Evolutionary conservation across 2,888 invertebrate genomes (phyloP), one percentile per base, ranked within the genome.

Genomic region (Chironomus riparius): DNA sequence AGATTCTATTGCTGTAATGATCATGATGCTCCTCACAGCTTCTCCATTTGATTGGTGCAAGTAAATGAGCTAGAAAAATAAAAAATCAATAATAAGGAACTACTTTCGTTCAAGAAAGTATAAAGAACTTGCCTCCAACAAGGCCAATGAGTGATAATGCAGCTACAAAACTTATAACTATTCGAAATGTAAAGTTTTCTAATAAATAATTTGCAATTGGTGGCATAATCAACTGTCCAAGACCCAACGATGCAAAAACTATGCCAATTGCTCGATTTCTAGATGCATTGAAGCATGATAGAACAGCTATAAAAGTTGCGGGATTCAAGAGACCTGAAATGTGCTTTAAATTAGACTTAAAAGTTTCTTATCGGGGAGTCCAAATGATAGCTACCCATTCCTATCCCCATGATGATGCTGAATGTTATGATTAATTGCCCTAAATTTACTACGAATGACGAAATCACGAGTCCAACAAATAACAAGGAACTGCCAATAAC

Each of bases 41-140:
- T 21, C 21, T 18, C 74, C 74, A 74, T 68, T 65, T 74, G 7
- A 74, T 68, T 21, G 74, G 68, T 47, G 24, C 24, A 18, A 74
- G 18, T n/a, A 61, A 62, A 24, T 22, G 10, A 13, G 56, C 56
- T 56, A 15, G 0, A n/a, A 15, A 15, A 15, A 50, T 13, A 15
- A n/a, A 6, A 56, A 13, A 13, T 2, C 7, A 15, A 56, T 56
- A 6, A 15, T 56, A 18, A 56, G 56, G 15, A 18, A 56, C n/a
- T 56, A 4, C 56, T 56, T 1, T 2, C 38, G 10, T 38, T 38
- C 38, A 38, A 10, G 38, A 38, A 38, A 38, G 38, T 15, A 56
- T 56, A 56, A 15, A 56, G 12, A 56, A 56, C 56, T 18, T 56
- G 10, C 61, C 47, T 22, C 68, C 74, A 24, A 48, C 12, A 10